These are phyloP conservation scores for Pyrrhosoma nymphula DNA, from an alignment of 2,888 invertebrate genomes.

Conservation along the genomic window DNA sequence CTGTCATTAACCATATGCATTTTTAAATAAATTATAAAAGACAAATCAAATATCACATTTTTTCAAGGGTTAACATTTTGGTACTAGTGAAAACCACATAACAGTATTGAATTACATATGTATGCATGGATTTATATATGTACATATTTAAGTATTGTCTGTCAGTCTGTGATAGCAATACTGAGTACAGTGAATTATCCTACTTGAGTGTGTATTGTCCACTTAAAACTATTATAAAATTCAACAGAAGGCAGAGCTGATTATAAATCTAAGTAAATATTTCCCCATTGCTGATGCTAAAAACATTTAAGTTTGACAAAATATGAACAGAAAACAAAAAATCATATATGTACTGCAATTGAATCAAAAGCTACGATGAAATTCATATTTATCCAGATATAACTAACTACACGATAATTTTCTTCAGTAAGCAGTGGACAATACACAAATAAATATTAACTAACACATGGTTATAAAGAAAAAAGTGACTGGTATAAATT, in stretches of 20 bases:
- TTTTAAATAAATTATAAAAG: constrained; percentile 54
- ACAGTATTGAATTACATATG: background rate
- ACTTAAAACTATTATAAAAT: background rate
- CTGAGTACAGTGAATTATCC: background rate
- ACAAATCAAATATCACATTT: constrained; percentile 61
- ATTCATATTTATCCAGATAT: background rate
- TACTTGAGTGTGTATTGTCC: background rate
- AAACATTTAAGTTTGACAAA: background rate
- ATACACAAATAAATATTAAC: background rate
- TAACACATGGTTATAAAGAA: constrained; percentile 2
- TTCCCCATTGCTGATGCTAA: background rate
- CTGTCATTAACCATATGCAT: constrained; percentile 32
- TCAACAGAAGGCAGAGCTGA: background rate
- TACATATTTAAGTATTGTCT: constrained; percentile 1
- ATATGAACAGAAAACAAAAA: background rate
- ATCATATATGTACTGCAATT: background rate
- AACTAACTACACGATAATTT: background rate
- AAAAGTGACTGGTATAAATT: constrained; percentile 7
- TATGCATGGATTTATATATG: constrained; percentile 16
- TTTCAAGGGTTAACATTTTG: constrained; percentile 45
- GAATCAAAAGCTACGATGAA: background rate
- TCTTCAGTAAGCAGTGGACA: background rate
- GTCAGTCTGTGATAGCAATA: constrained; percentile 22
- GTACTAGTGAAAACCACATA: constrained; percentile 35
- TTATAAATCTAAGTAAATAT: background rate